Percentiles rank a stretch among this genome's conserved stretches.
Conservation (phyloP, 37 sponge, comb jelly and placozoan species). For the Amphimedon queenslandica region DNA sequence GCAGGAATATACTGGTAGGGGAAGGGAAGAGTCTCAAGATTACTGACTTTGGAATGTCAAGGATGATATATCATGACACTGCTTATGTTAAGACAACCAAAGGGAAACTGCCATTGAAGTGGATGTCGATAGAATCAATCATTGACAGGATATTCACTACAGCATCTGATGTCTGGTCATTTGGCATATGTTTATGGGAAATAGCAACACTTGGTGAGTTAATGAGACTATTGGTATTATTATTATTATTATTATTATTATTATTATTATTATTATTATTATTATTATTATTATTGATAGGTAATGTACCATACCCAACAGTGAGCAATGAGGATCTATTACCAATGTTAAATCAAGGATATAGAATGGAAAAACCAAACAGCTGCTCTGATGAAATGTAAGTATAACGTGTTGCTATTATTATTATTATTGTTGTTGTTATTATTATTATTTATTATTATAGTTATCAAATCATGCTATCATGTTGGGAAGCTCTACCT, state of each 20-base stretch:
- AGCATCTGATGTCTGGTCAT: conserved; percentile 71
- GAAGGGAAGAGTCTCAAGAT: conserved; percentile 66
- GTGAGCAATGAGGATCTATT: neutral
- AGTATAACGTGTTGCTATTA: neutral
- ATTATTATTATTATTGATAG: no score
- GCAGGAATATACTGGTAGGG: conserved; percentile 74
- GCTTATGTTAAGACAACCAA: conserved; percentile 54
- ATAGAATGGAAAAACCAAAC: neutral
- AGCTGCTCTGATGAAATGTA: neutral
- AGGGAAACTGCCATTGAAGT: conserved; percentile 58
- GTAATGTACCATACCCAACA: neutral
- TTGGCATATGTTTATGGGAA: conserved; percentile 71
- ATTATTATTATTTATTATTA: neutral
- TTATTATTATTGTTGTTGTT: neutral
- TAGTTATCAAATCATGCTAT: neutral
- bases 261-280: no score
- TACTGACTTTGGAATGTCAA: conserved; percentile 73
- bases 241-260: no score
- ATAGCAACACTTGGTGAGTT: conserved; percentile 60
- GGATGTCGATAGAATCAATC: conserved; percentile 77
- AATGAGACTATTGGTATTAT: no score
- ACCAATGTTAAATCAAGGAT: neutral
- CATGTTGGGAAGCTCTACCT: neutral
- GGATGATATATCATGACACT: conserved; percentile 33
- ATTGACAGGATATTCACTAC: conserved; percentile 55